These are phyloP conservation scores for Seison nebaliae DNA, from an alignment of 1,140 invertebrate genomes.

Conservation along the genomic window DNA sequence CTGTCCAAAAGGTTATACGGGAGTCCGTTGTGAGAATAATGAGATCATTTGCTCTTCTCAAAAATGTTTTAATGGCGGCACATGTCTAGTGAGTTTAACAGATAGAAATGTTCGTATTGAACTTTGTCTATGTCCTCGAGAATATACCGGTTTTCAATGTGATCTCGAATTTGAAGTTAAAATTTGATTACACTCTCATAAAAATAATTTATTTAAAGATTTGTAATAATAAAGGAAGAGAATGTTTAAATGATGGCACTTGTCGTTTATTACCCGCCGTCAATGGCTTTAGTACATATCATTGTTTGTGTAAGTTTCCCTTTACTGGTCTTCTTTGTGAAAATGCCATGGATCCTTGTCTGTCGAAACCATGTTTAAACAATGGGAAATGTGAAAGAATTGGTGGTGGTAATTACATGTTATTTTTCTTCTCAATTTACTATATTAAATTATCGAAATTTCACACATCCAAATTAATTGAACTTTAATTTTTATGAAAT, in stretches of 20 bases:
- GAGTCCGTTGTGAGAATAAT: background rate
- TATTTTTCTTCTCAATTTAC: no score
- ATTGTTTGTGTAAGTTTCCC: slow-evolving; percentile 61
- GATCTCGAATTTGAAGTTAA: background rate
- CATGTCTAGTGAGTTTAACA: slow-evolving; percentile 4
- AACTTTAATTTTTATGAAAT: no score
- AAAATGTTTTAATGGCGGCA: background rate
- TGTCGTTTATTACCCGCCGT: slow-evolving; percentile 1
- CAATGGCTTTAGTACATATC: slow-evolving; percentile 26
- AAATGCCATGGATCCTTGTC: background rate
- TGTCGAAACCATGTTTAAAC: background rate
- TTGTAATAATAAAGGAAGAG: no score
- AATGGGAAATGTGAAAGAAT: background rate
- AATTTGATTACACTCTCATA: no score
- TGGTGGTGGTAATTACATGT: slow-evolving; percentile 19
- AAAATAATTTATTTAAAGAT: no score
- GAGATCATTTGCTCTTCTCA: background rate
- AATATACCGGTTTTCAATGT: background rate
- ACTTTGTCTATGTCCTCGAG: background rate
- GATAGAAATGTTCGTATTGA: slow-evolving; percentile 2
- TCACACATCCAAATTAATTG: no score
- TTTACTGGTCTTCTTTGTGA: slow-evolving; percentile 49
- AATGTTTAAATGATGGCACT: slow-evolving; percentile 8
- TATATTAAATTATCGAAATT: no score
- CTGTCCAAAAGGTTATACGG: slow-evolving; percentile 5